Conservation (phyloP, 1,140 invertebrate species). For the Sesamia nonagrioides region DNA sequence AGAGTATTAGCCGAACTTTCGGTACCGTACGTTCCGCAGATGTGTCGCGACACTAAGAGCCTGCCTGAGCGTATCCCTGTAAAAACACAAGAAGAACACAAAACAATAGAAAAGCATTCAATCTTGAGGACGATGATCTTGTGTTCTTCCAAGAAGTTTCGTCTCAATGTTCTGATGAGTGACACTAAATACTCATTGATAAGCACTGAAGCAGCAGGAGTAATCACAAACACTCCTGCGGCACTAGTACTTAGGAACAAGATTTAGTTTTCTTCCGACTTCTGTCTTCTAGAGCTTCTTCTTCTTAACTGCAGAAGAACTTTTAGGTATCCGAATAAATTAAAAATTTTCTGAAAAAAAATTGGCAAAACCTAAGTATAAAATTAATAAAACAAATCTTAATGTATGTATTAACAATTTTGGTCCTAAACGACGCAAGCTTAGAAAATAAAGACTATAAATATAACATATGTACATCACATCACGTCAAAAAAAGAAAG, state of each 20-base stretch:
- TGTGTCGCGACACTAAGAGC: too few species aligned
- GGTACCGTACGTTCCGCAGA: too few species aligned
- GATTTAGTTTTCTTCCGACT: constrained; percentile 84
- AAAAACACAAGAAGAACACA: not conserved
- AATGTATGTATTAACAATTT: not conserved
- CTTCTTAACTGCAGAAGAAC: not conserved
- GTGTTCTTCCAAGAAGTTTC: constrained; percentile 12
- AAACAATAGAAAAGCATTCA: not conserved
- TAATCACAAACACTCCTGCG: constrained; percentile 92
- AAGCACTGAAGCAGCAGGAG: constrained; percentile 96
- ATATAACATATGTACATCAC: too few species aligned
- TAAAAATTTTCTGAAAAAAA: not conserved
- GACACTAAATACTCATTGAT: constrained; percentile 91
- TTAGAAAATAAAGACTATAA: too few species aligned
- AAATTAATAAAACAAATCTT: not conserved
- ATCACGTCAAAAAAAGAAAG: too few species aligned
- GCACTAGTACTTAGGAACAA: constrained; percentile 96
- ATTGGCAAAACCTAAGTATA: not conserved
- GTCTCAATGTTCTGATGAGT: constrained; percentile 18
- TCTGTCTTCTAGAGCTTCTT: constrained; percentile 48
- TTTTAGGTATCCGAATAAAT: too few species aligned
- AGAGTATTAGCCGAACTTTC: too few species aligned
- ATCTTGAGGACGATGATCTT: not conserved
- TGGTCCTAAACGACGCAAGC: not conserved
- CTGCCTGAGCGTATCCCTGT: too few species aligned